phyloP scores from a whole-genome alignment of 2,888 invertebrate species.

The Dicyrtoma fusca region DNA sequence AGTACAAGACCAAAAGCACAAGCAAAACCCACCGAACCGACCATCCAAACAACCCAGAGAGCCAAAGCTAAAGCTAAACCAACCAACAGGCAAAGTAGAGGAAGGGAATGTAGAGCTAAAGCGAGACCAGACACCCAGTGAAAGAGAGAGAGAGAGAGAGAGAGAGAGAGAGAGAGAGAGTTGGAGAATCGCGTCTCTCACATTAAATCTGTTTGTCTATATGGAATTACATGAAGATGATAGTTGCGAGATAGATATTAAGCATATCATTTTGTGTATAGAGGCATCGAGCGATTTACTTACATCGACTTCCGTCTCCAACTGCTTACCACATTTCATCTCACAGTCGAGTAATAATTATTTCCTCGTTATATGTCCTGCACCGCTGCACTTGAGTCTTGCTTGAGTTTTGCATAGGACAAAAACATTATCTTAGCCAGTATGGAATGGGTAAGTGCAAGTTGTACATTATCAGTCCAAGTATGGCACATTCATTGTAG shows the following conservation, averaged over 20 bases:
- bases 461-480: too few species aligned
- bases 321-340: constrained; percentile 40
- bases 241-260: background rate
- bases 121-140: background rate
- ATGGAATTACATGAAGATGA: constrained; percentile 4
- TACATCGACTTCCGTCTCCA: constrained; percentile 38
- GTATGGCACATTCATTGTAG: too few species aligned
- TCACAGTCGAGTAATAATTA: constrained; percentile 41
- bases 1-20: background rate
- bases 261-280: constrained; percentile 16
- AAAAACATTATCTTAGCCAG: constrained; percentile 20
- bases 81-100: background rate
- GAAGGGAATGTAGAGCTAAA: background rate
- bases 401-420: constrained; percentile 29
- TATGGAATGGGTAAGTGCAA: too few species aligned
- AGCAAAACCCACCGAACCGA: background rate
- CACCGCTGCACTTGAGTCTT: constrained; percentile 36
- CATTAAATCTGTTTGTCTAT: constrained; percentile 10
- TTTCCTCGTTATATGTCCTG: constrained; percentile 41
- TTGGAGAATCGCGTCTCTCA: background rate
- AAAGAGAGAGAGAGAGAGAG: background rate
- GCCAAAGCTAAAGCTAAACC: background rate
- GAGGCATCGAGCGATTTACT: constrained; percentile 33
- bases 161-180: background rate
- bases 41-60: background rate